phyloP scores from a whole-genome alignment of 2,113 vertebrate species.

The Austrofundulus limnaeus region DNA sequence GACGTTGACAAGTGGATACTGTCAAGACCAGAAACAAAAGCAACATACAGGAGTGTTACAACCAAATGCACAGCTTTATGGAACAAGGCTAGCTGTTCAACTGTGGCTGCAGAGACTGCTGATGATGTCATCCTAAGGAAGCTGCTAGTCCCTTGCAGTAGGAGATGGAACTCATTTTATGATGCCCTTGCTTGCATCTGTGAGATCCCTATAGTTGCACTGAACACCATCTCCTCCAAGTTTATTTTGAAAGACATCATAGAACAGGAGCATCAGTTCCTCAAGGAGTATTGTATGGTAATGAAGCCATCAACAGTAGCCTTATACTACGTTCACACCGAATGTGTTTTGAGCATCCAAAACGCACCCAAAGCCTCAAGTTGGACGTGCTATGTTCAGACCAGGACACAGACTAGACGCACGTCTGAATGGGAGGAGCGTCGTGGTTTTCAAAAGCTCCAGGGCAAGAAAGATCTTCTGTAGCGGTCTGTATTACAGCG shows the following conservation, averaged over 20 bases:
- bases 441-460: no score
- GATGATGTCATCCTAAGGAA: neutral
- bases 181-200: neutral
- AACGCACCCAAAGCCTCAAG: no score
- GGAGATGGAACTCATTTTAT: slow-evolving; percentile 3
- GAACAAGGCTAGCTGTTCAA: neutral
- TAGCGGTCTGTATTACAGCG: no score
- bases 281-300: neutral
- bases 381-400: no score
- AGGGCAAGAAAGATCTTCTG: no score
- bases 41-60: neutral
- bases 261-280: neutral
- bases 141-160: neutral
- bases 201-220: neutral
- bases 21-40: neutral
- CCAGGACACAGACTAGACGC: no score
- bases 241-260: neutral
- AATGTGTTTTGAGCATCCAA: no score
- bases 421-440: no score
- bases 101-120: neutral
- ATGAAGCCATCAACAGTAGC: no score
- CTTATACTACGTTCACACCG: no score
- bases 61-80: neutral
- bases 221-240: neutral
- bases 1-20: neutral